Evolutionary conservation across 2,888 invertebrate species (phyloP), one percentile per base, ranked within the genome.

Genomic region (Sminthurinus aureus): DNA sequence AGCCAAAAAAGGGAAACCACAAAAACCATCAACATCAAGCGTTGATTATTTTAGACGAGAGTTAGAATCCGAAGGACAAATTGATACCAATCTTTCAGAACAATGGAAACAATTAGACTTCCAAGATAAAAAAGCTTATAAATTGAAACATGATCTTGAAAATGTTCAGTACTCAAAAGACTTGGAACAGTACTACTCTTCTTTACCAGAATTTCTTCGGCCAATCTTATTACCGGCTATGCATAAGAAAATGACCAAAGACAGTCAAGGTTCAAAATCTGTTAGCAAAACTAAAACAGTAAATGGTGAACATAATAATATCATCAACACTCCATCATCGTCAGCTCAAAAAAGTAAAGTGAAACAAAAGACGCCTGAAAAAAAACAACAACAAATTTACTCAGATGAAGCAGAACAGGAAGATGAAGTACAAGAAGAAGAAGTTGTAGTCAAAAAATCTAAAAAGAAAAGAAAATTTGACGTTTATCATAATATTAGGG

Each of bases 181-280:
- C 3, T 64, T 87, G 2, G 82, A 78, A 12, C 64, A 82, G 11
- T 87, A 85, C 52, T 86, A 82, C 52, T 78, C 75, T 3, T 52
- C 26, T 3, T 13, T 87, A 3, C 88, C 88, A 13, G 77, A 84
- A 24, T 76, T 88, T 22, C 20, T 88, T 58, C 86, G 85, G 24
- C 74, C 81, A 0, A 0, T 64, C 0, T 80, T 85, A 9, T 24
- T 88, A 1, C 71, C 79, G 0, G 73, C 20, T 0, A 24, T 88
- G 22, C 85, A 84, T 0, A 85, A 82, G 74, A 87, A 86, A 38
- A 52, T 18, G 8, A 66, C 52, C 18, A 20, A 20, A 18, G n/a
- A 26, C 11, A 12, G 52, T 11, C 20, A 3, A 58, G 12, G 3
- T 50, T 58, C 18, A 9, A 38, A 0, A 4, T 9, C 20, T n/a